These are phyloP conservation scores for Phyllostomus discolor DNA, from an alignment of 2,113 vertebrate species.

Conservation along the genomic window DNA sequence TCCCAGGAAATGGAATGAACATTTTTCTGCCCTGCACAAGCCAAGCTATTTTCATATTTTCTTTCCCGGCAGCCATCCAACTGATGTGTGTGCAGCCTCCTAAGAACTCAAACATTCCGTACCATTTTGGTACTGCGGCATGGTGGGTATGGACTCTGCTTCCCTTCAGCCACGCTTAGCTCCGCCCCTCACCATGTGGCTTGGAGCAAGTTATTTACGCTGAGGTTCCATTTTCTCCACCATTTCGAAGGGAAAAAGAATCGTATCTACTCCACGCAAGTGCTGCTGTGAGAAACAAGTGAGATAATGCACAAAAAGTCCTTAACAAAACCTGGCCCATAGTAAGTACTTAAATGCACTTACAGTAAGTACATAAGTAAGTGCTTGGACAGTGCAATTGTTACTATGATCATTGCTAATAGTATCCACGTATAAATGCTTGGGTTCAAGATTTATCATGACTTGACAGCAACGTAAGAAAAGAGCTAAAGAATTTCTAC, in stretches of 20 bases:
- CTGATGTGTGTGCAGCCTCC: not conserved
- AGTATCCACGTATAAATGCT: not conserved
- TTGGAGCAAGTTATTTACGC: not conserved
- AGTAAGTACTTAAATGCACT: not conserved
- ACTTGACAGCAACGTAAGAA: not conserved
- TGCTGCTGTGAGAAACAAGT: not conserved
- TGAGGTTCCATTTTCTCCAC: not conserved
- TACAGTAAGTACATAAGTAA: not conserved
- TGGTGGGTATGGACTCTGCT: not conserved
- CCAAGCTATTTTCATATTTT: slow-evolving; percentile 35
- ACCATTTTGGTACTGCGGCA: not conserved
- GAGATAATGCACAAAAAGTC: not conserved
- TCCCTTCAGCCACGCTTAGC: not conserved
- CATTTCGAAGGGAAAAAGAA: not conserved
- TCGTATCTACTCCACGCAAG: not conserved
- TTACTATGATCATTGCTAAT: not conserved
- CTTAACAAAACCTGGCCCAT: not conserved
- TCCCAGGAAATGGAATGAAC: slow-evolving; percentile 16
- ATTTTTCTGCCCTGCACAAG: not conserved
- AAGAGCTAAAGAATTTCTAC: not conserved
- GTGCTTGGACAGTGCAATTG: not conserved
- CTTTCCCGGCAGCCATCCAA: not conserved
- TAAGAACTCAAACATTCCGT: not conserved
- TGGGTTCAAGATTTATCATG: not conserved
- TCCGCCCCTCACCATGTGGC: not conserved